These are phyloP conservation scores for Artibeus jamaicensis DNA, from an alignment of 2,797 vertebrate species.

Conservation along the genomic window DNA sequence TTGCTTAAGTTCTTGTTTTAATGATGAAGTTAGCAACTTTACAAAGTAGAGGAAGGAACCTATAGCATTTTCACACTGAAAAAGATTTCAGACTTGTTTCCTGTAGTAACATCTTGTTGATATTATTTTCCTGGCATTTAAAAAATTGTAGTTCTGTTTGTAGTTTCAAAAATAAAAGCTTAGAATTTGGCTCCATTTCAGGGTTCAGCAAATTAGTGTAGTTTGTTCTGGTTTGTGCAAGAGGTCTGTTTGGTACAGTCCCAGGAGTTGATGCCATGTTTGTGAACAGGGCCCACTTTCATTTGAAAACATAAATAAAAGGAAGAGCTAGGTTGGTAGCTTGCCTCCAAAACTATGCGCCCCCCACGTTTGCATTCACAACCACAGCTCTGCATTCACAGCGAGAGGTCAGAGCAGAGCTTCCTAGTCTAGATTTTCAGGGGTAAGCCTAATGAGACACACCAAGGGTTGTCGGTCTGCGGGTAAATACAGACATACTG, in stretches of 20 bases:
- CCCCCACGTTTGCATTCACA: rapidly evolving
- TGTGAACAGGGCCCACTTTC: not conserved
- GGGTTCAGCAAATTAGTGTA: not conserved
- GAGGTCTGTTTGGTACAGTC: not conserved
- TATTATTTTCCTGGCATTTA: conserved; percentile 20
- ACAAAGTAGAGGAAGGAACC: not conserved
- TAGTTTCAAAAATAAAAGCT: conserved; percentile 27
- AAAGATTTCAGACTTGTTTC: not conserved
- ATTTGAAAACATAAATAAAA: not conserved
- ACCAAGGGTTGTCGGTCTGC: rapidly evolving
- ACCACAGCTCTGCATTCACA: not conserved
- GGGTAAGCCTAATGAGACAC: not conserved
- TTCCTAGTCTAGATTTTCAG: not conserved
- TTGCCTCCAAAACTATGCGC: rapidly evolving
- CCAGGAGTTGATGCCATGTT: not conserved
- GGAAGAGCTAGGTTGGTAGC: not conserved
- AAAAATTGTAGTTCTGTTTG: not conserved
- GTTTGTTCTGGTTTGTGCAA: not conserved
- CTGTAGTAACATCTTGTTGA: not conserved
- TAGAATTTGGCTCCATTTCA: not conserved
- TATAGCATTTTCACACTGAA: not conserved
- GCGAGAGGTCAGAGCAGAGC: not conserved
- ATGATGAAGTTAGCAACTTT: not conserved
- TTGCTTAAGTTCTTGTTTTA: not conserved
- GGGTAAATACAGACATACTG: not conserved